Conservation (phyloP, 2,797 vertebrate species). For the Manis crassicaudata region DNA sequence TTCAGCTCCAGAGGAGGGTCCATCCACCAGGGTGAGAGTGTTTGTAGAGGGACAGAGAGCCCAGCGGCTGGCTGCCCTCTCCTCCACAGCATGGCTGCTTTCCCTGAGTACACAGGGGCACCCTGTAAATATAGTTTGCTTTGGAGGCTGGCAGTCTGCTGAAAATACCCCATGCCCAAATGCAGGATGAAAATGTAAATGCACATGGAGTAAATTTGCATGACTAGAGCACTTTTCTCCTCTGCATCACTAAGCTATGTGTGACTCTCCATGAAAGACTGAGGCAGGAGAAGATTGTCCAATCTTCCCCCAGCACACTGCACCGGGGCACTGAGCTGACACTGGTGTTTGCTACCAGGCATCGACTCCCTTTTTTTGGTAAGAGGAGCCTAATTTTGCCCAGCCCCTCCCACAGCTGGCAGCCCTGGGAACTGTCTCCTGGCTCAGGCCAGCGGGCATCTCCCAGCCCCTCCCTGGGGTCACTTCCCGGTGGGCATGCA, state of each 20-base stretch:
- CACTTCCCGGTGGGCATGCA: not conserved
- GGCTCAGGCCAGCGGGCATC: not conserved
- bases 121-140: not conserved
- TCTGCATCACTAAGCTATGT: not conserved
- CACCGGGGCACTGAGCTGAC: fast-evolving
- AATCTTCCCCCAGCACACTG: fast-evolving
- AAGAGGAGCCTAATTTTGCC: not conserved
- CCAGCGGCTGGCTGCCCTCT: fast-evolving
- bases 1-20: not conserved
- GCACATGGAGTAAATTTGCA: not conserved
- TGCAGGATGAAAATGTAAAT: not conserved
- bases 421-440: not conserved
- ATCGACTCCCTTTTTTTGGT: not conserved
- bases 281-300: not conserved
- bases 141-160: not conserved
- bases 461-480: fast-evolving
- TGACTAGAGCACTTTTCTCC: not conserved
- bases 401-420: not conserved
- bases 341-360: fast-evolving
- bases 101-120: fast-evolving
- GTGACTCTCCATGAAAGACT: fast-evolving
- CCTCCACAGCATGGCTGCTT: fast-evolving
- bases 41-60: not conserved
- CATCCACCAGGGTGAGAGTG: not conserved
- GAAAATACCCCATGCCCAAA: not conserved